Percentiles rank a stretch among this genome's conserved stretches.
phyloP scores from a whole-genome alignment of 2,797 vertebrate genomes.

The Nannoperca australis region DNA sequence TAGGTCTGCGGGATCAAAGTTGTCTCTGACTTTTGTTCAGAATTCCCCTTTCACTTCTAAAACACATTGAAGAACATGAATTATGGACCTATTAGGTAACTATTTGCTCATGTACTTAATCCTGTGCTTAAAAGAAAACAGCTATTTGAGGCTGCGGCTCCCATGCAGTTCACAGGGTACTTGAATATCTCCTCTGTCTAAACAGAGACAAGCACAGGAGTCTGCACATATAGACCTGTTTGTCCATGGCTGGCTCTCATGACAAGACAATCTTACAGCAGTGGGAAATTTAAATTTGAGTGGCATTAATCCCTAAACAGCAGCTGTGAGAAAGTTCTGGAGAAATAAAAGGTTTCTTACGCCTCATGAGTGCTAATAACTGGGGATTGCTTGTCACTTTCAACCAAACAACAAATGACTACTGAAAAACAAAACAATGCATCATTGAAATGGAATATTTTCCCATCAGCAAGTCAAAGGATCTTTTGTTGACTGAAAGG shows the following conservation, averaged over 20 bases:
- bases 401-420: neutral
- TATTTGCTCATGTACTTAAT: slow-evolving; percentile 64
- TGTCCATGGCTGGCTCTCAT: slow-evolving; percentile 61
- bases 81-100: slow-evolving; percentile 44
- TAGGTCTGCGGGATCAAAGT: slow-evolving; percentile 45
- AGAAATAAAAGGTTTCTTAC: slow-evolving; percentile 44
- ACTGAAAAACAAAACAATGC: slow-evolving; percentile 42
- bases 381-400: slow-evolving; percentile 23
- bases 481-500: slow-evolving; percentile 11
- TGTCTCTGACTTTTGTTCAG: slow-evolving; percentile 43
- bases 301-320: slow-evolving; percentile 59
- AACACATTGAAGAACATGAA: slow-evolving; percentile 43
- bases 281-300: slow-evolving; percentile 67
- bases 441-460: slow-evolving; percentile 31
- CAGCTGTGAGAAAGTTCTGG: slow-evolving; percentile 65
- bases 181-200: slow-evolving; percentile 69
- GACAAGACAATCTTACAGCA: slow-evolving; percentile 55
- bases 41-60: slow-evolving; percentile 64
- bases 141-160: slow-evolving; percentile 69
- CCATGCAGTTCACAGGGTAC: slow-evolving; percentile 73
- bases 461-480: slow-evolving; percentile 26
- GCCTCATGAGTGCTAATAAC: slow-evolving; percentile 44
- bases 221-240: slow-evolving; percentile 66
- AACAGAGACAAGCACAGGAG: slow-evolving; percentile 67
- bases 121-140: slow-evolving; percentile 71